These are phyloP conservation scores for Arctopsyche grandis DNA, from an alignment of 1,140 invertebrate species.

Conservation along the genomic window DNA sequence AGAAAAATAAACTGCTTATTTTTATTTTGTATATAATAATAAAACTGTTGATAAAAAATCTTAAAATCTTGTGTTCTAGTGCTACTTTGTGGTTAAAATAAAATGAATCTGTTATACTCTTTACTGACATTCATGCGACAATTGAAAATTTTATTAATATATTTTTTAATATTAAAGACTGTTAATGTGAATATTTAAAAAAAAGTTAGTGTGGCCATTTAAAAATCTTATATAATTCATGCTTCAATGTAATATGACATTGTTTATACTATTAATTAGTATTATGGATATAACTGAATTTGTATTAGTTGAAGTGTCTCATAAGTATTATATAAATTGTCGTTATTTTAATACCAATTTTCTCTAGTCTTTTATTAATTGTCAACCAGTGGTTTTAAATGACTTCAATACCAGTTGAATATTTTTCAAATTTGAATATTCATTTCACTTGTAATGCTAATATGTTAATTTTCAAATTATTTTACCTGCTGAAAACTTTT, in stretches of 20 bases:
- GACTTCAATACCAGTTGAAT: background rate
- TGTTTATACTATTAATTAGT: slow-evolving; percentile 19
- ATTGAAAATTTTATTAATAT: slow-evolving; percentile 39
- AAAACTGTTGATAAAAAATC: slow-evolving; percentile 19
- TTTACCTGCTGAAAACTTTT: too few relatives aligned
- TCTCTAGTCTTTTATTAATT: slow-evolving; percentile 53
- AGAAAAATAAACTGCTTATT: slow-evolving; percentile 20
- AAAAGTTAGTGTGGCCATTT: slow-evolving; percentile 31
- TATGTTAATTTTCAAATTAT: too few relatives aligned
- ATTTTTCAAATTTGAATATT: too few relatives aligned
- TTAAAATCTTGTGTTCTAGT: slow-evolving; percentile 42
- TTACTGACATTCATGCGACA: slow-evolving; percentile 27
- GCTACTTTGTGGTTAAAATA: slow-evolving; percentile 33
- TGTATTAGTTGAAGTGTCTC: background rate
- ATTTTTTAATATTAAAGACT: slow-evolving; percentile 39
- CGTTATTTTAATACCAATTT: slow-evolving; percentile 48
- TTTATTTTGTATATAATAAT: slow-evolving; percentile 15
- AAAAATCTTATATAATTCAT: slow-evolving; percentile 20
- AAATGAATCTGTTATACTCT: slow-evolving; percentile 16
- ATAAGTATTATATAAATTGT: slow-evolving; percentile 9
- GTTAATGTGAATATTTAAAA: slow-evolving; percentile 10
- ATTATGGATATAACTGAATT: background rate
- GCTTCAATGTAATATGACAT: slow-evolving; percentile 8
- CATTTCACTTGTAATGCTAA: too few relatives aligned
- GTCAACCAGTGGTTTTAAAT: slow-evolving; percentile 25